Base-by-base conservation (phyloP, 2,797 vertebrate genomes). In the Vireo griseus region DNA sequence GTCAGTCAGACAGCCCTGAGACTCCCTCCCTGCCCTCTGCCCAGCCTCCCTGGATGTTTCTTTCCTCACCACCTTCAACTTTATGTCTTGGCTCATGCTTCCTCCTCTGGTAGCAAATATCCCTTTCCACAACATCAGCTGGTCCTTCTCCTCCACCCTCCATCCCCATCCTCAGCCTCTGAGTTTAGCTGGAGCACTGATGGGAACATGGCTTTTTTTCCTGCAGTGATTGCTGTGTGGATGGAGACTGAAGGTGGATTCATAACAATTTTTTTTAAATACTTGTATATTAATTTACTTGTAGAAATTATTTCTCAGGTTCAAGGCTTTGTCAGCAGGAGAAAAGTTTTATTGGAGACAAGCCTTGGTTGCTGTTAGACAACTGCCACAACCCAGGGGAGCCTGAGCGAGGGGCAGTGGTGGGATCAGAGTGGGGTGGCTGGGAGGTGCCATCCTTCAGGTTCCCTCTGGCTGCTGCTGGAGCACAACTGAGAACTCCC, bases 271-370 rank as follows among this genome's bases (percentile, higher is more conserved):
- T 24, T 45, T 73, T 58, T 33, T 0, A 1, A 75, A 72, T 47
- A 24, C 7, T 78, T n/a, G 11, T 25, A 4, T 47, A 20, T 25
- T 54, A 12, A 51, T 76, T 71, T 63, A 61, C 39, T 78, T 29
- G 45, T 11, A 66, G 82, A 75, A 94, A 75, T 91, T 33, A 89
- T 50, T 77, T 86, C 67, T 69, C 50, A 19, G 45, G 68, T 63
- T 85, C 50, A 19, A 80, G 84, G 88, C 73, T 85, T 44, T 66
- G 65, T 89, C 73, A 69, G 42, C 16, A 78, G 66, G 42, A 88
- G 83, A 44, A 66, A 74, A 58, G 76, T 54, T 96, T 96, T 96
- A 96, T 96, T 96, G 33, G 69, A 80, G 82, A n/a, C 45, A 82
- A 85, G 90, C 66, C 67, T 71, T 74, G 86, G 58, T 25, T 5